Evolutionary conservation across 35 echinoderm and acorn worm species (phyloP).

Genomic region (Apostichopus parvimensis): DNA sequence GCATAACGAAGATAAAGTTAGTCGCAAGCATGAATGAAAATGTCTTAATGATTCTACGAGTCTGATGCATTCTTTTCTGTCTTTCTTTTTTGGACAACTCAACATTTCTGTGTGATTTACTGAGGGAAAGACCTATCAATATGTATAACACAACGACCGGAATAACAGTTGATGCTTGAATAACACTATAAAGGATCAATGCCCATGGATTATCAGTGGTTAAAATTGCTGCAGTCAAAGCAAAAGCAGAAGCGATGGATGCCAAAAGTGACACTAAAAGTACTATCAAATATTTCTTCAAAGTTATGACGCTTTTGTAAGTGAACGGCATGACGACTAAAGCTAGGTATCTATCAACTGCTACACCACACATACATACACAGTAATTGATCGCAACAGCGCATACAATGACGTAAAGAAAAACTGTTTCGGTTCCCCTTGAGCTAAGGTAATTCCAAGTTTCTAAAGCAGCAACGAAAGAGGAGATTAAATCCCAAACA

Average conservation of each 20-base stretch:
- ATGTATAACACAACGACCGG: background rate
- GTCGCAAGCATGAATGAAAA: background rate
- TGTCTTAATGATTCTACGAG: background rate
- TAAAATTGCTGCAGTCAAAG: background rate
- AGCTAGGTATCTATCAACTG: constrained; percentile 18
- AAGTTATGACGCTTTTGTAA: background rate
- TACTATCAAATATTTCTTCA: background rate
- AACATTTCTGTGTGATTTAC: background rate
- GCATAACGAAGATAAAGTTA: background rate
- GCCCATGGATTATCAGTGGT: background rate
- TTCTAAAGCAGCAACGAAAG: background rate
- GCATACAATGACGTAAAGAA: background rate
- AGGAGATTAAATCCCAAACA: no score
- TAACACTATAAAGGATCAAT: background rate
- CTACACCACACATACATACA: background rate
- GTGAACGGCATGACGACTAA: constrained; percentile 8
- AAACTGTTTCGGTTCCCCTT: no score
- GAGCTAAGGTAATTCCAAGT: no score
- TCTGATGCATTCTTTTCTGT: background rate
- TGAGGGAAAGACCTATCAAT: background rate
- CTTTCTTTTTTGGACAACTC: background rate
- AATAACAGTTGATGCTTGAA: background rate
- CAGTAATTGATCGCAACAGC: background rate
- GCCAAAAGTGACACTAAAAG: background rate
- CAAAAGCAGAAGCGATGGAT: background rate